These are phyloP conservation scores for Pachypeltis micranthus DNA, from an alignment of 1,140 invertebrate genomes.

Conservation along the genomic window DNA sequence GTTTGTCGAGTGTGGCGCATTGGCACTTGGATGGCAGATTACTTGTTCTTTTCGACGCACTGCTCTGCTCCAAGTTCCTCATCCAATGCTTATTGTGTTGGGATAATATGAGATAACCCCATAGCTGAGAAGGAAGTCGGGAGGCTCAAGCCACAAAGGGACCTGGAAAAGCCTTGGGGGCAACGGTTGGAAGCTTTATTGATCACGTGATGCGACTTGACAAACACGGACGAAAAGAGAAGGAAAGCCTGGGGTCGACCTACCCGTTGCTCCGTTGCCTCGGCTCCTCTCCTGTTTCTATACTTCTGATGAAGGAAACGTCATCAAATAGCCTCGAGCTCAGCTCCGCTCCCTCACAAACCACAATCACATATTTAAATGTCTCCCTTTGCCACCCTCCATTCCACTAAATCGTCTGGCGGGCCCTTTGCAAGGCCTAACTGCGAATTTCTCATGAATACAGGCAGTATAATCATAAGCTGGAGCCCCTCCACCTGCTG, in stretches of 20 bases:
- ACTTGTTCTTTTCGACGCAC: no score
- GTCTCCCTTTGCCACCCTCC: slow-evolving; percentile 11
- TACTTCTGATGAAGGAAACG: slow-evolving; percentile 2
- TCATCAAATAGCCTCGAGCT: background rate
- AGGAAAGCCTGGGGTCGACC: no score
- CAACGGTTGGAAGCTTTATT: slow-evolving; percentile 2
- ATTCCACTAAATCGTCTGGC: no score
- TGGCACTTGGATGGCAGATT: no score
- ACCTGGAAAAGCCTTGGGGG: background rate
- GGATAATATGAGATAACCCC: slow-evolving; percentile 8
- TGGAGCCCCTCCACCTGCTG: no score
- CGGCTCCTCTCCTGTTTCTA: background rate
- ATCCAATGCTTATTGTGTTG: slow-evolving; percentile 9
- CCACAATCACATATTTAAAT: slow-evolving; percentile 36
- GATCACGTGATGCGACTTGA: slow-evolving; percentile 7
- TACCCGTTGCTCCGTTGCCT: background rate
- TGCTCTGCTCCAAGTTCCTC: no score
- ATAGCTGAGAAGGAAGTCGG: background rate
- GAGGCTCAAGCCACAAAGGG: background rate
- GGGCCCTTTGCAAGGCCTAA: no score
- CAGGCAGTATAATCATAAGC: no score
- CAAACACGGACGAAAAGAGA: background rate
- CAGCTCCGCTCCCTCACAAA: slow-evolving; percentile 28
- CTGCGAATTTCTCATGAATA: no score
- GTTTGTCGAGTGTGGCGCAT: no score